Base-by-base conservation (phyloP, 1,140 invertebrate genomes). In the Drosophila tristis region DNA sequence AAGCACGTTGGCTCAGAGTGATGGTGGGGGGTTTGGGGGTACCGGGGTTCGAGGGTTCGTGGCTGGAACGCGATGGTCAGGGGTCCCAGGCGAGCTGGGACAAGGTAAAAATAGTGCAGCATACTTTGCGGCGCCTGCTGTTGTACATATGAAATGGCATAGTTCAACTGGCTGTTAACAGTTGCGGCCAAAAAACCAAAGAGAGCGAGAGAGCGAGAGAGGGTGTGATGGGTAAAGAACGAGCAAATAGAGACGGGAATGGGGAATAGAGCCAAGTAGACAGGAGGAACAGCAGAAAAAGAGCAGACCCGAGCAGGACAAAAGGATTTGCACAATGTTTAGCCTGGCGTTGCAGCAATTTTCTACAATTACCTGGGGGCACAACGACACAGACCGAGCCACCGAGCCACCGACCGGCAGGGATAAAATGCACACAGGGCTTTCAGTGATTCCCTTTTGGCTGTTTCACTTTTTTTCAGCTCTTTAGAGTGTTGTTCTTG, bases 161-260 rank as follows among this genome's bases (percentile, higher is more conserved):
- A 89, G 84, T 89, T 89, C 84, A 89, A 89, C 85, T 89, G 84
- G 80, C 85, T 89, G 85, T 89, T 89, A 89, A 89, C 84, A 89
- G 84, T 85, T 90, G 77, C 72, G 84, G 84, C 79, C 75, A 77
- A 85, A 87, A 87, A 78, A 65, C 70, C 74, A 76, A 68, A 63
- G 53, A 60, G 45, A 20, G 20, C 20, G 45, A 63, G 53, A 60
- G 45, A 1, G 20, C 20, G 45, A 54, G 15, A 42, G 53, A 48
- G 49, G 16, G 26, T 31, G 58, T 25, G 23, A 29, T 43, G 35
- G 35, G 3, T 39, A 39, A 39, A 13, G 35, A 39, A 39, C 4
- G 11, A 13, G 35, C 11, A 39, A 3, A 4, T 13, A 1, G 9
- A 11, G 35, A 39, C 8, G 3, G 35, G n/a, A 47, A 31, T 35